Evolutionary conservation across 1,140 invertebrate species (phyloP).

Genomic region (Drosophila simulans): DNA sequence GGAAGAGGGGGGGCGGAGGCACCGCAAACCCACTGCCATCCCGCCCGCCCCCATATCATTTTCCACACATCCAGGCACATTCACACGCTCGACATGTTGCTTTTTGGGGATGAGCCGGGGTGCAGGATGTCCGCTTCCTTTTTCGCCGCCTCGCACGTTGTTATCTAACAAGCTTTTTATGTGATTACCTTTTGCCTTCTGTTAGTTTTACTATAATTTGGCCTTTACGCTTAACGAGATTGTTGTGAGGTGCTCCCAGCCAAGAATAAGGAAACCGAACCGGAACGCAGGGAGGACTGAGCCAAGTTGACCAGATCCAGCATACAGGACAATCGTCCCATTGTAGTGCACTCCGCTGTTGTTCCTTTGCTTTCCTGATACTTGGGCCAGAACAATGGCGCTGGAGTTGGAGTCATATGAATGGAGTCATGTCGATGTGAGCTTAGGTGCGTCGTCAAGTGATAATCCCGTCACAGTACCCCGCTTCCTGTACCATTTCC

Average conservation of each 20-base stretch:
- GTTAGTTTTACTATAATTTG: conserved; percentile 82
- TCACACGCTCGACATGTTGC: conserved; percentile 60
- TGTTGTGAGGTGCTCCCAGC: conserved; percentile 66
- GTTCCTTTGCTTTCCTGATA: conserved; percentile 42
- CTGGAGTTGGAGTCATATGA: conserved; percentile 20
- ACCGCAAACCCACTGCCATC: conserved; percentile 20
- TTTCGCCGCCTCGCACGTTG: conserved; percentile 55
- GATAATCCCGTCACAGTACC: conserved; percentile 27
- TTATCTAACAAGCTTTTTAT: conserved; percentile 81
- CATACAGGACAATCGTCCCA: conserved; percentile 8
- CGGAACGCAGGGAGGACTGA: conserved; percentile 8
- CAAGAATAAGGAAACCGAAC: conserved; percentile 54
- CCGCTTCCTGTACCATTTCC: conserved; percentile 8
- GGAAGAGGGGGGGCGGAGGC: conserved; percentile 3
- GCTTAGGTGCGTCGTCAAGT: conserved; percentile 27
- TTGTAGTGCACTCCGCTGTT: conserved; percentile 43
- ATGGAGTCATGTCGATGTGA: conserved; percentile 5
- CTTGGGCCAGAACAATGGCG: conserved; percentile 39
- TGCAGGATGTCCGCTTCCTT: conserved; percentile 57
- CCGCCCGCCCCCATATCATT: conserved; percentile 10
- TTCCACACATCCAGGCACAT: conserved; percentile 49
- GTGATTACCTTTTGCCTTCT: conserved; percentile 79
- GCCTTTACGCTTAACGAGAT: conserved; percentile 80
- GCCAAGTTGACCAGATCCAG: conserved; percentile 15
- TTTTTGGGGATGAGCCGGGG: conserved; percentile 55